These are phyloP conservation scores for Callaeas wilsoni DNA, from an alignment of 2,113 vertebrate genomes.

Conservation along the genomic window DNA sequence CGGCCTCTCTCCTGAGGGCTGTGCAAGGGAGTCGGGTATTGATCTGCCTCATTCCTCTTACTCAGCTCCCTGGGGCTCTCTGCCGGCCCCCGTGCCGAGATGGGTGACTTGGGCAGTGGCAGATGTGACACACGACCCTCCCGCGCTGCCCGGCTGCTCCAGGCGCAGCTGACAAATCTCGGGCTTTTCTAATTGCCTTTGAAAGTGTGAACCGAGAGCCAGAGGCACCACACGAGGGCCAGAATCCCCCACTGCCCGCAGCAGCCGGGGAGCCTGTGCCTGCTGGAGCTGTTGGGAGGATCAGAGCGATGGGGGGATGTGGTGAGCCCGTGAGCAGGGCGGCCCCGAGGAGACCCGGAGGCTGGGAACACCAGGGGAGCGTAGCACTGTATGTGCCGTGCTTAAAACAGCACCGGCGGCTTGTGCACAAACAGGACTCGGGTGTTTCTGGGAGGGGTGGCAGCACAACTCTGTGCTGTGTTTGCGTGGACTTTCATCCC, in stretches of 20 bases:
- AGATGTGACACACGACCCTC: not conserved
- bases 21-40: rapidly evolving
- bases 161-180: not conserved
- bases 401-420: not conserved
- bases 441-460: not conserved
- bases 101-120: not conserved
- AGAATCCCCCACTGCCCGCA: not conserved
- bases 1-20: not conserved
- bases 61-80: rapidly evolving
- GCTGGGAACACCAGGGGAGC: rapidly evolving
- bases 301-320: not conserved
- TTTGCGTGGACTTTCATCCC: rapidly evolving
- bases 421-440: not conserved
- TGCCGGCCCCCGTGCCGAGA: rapidly evolving
- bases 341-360: rapidly evolving
- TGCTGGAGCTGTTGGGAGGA: not conserved
- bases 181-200: not conserved
- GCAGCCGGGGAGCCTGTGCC: not conserved
- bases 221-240: not conserved
- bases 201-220: not conserved
- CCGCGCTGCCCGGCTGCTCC: rapidly evolving
- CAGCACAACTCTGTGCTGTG: not conserved
- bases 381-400: rapidly evolving
- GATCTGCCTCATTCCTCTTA: not conserved
- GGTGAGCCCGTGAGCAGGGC: rapidly evolving